A percentile compares a stretch with the other conserved stretches of the same genome.
Conservation (phyloP, 2,797 vertebrate species). For the Mallotus villosus region DNA sequence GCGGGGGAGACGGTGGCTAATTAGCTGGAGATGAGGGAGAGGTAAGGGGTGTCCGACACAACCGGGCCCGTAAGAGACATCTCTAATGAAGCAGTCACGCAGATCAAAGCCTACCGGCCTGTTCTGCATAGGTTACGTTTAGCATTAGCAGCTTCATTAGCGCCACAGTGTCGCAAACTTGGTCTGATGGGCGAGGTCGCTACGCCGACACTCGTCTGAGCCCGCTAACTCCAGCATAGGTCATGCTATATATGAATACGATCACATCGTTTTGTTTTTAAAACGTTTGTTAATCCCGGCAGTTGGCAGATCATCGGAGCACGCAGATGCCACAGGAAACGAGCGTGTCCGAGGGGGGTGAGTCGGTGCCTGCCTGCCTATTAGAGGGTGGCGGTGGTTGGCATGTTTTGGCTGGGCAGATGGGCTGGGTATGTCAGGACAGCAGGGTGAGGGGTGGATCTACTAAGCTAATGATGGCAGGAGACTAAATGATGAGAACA, state of each 20-base stretch:
- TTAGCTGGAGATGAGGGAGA: slow-evolving; percentile 29
- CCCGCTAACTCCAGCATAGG: slow-evolving; percentile 13
- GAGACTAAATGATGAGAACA: slow-evolving; percentile 60
- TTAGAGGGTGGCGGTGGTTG: slow-evolving; percentile 43
- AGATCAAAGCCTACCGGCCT: slow-evolving; percentile 46
- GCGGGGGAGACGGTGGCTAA: slow-evolving; percentile 23
- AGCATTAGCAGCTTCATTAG: slow-evolving; percentile 33
- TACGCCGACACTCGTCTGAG: slow-evolving; percentile 10
- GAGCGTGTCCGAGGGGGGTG: slow-evolving; percentile 44
- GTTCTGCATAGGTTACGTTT: slow-evolving; percentile 11
- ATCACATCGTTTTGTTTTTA: slow-evolving; percentile 55
- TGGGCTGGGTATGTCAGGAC: slow-evolving; percentile 58
- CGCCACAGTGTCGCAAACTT: slow-evolving; percentile 5
- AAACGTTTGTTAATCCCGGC: slow-evolving; percentile 48
- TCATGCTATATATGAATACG: slow-evolving; percentile 38
- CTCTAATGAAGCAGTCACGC: slow-evolving; percentile 43
- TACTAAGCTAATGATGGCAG: slow-evolving; percentile 59
- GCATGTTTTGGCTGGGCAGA: slow-evolving; percentile 54
- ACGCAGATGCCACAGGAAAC: slow-evolving; percentile 61
- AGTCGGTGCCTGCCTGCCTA: not conserved
- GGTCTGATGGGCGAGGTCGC: slow-evolving; percentile 23
- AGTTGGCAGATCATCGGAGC: slow-evolving; percentile 51
- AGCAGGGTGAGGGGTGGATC: slow-evolving; percentile 57
- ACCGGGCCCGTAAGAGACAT: slow-evolving; percentile 48
- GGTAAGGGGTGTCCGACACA: slow-evolving; percentile 22